A percentile compares a stretch with the other conserved stretches of the same genome.
phyloP scores from a whole-genome alignment of 2,797 vertebrate genomes.

The Pantherophis alleghaniensis region DNA sequence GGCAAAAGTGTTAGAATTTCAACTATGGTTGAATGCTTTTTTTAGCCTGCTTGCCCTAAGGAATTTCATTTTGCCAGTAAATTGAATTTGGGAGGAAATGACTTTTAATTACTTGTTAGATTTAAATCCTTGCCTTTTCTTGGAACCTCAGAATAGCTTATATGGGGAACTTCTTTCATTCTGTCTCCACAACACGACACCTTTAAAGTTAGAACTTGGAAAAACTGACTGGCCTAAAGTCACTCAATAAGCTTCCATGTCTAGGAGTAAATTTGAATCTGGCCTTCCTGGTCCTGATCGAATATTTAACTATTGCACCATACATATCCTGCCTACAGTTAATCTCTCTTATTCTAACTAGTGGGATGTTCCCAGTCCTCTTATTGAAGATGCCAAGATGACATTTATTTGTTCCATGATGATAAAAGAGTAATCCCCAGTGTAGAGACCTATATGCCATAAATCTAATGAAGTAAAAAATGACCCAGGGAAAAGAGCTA shows the following conservation, averaged over 20 bases:
- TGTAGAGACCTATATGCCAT: not conserved
- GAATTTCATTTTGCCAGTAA: not conserved
- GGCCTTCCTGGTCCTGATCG: not conserved
- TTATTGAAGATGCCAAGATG: not conserved
- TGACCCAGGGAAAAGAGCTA: not conserved
- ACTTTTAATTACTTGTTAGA: not conserved
- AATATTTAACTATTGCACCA: not conserved
- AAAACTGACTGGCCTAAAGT: not conserved
- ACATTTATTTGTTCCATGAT: not conserved
- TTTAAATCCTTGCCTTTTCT: not conserved
- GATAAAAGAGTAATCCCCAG: too few relatives aligned
- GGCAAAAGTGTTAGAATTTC: not conserved
- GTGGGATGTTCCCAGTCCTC: not conserved
- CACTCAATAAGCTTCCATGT: not conserved
- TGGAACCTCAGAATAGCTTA: not conserved
- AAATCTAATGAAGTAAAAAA: not conserved
- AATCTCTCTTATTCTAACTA: not conserved
- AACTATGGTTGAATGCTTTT: not conserved
- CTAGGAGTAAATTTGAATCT: not conserved
- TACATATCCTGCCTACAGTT: not conserved
- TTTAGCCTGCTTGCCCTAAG: not conserved
- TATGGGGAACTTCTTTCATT: not conserved
- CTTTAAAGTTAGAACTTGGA: not conserved
- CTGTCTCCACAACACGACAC: not conserved
- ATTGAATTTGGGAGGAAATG: not conserved